phyloP scores from a whole-genome alignment of 2,797 vertebrate genomes.

The Squalus acanthias region DNA sequence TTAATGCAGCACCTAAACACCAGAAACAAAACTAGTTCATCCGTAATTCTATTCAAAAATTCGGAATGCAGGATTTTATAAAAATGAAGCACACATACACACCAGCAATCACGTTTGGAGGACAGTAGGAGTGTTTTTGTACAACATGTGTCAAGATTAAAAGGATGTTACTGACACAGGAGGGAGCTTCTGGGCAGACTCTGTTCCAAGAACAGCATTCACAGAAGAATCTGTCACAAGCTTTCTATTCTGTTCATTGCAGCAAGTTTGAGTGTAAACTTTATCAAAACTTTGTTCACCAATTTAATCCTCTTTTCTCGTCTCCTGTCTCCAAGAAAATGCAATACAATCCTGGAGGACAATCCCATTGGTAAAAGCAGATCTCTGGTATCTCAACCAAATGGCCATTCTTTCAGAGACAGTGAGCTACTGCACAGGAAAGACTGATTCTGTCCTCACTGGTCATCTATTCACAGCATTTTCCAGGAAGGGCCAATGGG shows the following conservation, averaged over 20 bases:
- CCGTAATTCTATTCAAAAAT: constrained; percentile 3
- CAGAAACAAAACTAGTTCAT: not conserved
- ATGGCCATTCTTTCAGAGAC: not conserved
- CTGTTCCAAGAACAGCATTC: not conserved
- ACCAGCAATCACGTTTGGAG: not conserved
- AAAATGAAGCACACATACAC: not conserved
- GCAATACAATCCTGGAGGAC: not conserved
- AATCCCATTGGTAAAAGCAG: not conserved
- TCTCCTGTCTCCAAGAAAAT: not conserved
- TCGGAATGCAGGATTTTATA: not conserved
- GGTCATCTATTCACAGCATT: not conserved
- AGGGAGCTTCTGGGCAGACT: not conserved
- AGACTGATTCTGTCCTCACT: not conserved
- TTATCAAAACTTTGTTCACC: not conserved
- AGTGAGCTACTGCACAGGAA: too few relatives aligned
- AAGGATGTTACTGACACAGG: not conserved
- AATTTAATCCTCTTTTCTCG: not conserved
- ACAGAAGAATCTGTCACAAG: not conserved
- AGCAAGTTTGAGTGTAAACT: not conserved
- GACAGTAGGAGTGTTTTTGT: not conserved
- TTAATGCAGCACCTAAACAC: not conserved
- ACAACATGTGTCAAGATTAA: not conserved
- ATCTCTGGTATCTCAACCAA: not conserved
- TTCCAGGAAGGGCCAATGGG: not conserved
- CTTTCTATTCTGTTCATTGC: not conserved